Conservation (phyloP, 2,113 vertebrate species). For the Propithecus coquereli region DNA sequence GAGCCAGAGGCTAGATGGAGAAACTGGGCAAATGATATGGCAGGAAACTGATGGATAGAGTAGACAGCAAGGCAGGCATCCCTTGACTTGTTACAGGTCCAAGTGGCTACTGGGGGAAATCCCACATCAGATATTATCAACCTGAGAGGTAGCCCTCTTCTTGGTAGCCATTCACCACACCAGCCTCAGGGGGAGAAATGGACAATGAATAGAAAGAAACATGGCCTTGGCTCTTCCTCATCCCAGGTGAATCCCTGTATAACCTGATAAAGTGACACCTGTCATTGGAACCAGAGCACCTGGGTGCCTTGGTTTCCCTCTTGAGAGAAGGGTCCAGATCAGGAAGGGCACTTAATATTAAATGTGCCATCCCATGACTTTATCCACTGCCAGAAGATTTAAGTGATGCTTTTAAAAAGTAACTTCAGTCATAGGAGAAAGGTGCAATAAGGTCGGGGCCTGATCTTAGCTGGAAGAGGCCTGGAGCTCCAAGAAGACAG, state of each 20-base stretch:
- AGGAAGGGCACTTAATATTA: slow-evolving; percentile 10
- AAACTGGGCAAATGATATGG: not conserved
- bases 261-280: not conserved
- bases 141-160: not conserved
- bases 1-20: not conserved
- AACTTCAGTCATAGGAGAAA: slow-evolving; percentile 11
- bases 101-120: not conserved
- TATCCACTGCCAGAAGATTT: not conserved
- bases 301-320: slow-evolving; percentile 4
- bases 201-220: slow-evolving; percentile 5
- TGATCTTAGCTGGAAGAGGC: not conserved
- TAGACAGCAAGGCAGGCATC: not conserved
- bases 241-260: not conserved
- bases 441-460: not conserved
- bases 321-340: not conserved
- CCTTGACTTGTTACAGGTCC: not conserved
- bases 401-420: slow-evolving; percentile 27
- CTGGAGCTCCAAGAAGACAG: not conserved
- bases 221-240: not conserved
- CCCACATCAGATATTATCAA: not conserved
- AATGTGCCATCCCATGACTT: not conserved
- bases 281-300: not conserved
- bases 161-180: not conserved
- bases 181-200: not conserved
- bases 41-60: not conserved